phyloP scores from a whole-genome alignment of 1,140 invertebrate genomes.

The Asbolus verrucosus region DNA sequence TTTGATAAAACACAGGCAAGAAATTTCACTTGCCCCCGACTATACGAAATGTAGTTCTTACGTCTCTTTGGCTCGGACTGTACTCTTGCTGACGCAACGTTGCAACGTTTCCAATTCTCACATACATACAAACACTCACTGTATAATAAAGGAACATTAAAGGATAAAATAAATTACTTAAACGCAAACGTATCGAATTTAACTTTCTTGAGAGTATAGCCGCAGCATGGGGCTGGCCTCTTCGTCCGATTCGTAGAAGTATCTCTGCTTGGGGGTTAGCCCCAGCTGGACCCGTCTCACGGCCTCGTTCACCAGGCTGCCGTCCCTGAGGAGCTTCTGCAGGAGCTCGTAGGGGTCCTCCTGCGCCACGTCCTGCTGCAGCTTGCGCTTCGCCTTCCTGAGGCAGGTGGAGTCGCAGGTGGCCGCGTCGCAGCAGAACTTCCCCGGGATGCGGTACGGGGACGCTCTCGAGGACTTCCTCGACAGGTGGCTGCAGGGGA shows the following conservation, averaged over 20 bases:
- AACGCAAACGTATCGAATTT: conserved; percentile 42
- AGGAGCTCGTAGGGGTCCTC: conserved; percentile 77
- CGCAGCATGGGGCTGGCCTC: conserved; percentile 61
- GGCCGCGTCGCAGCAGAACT: conserved; percentile 61
- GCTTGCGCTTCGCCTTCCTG: conserved; percentile 58
- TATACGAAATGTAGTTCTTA: conserved; percentile 39
- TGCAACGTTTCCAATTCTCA: conserved; percentile 45
- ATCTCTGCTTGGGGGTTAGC: conserved; percentile 65
- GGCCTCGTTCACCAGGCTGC: conserved; percentile 78
- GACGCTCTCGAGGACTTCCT: conserved; percentile 68
- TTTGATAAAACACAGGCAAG: too few species aligned
- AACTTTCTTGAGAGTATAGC: conserved; percentile 57
- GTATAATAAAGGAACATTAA: conserved; percentile 55
- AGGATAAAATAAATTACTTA: conserved; percentile 49
- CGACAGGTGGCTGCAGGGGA: conserved; percentile 60
- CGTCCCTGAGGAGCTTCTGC: conserved; percentile 73
- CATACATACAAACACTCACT: conserved; percentile 44
- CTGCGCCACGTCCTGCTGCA: conserved; percentile 60
- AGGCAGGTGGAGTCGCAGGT: conserved; percentile 65
- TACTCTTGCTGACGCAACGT: conserved; percentile 45
- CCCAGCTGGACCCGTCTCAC: conserved; percentile 74
- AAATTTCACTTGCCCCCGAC: neutral
- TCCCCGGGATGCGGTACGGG: conserved; percentile 71
- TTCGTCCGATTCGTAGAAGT: conserved; percentile 69
- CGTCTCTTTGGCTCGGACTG: conserved; percentile 48